phyloP scores from a whole-genome alignment of 2,797 vertebrate species.

The Gallinago stenura region DNA sequence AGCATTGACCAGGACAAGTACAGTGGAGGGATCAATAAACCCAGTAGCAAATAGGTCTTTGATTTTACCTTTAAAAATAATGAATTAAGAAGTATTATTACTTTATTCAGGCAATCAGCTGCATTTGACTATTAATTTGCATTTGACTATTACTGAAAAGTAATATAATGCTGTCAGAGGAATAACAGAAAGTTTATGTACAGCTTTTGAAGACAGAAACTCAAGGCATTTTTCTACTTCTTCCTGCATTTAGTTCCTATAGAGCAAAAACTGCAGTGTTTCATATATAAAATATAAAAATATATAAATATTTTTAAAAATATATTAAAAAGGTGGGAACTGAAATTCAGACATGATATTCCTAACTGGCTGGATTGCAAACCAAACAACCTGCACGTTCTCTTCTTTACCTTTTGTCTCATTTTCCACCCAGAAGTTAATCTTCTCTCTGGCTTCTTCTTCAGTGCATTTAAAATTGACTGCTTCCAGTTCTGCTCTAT shows the following conservation, averaged over 20 bases:
- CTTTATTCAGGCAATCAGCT: fast-evolving
- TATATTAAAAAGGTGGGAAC: background rate
- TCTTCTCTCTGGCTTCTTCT: conserved; percentile 81
- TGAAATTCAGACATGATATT: background rate
- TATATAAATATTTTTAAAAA: background rate
- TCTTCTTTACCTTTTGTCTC: conserved; percentile 84
- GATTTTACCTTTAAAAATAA: conserved; percentile 86
- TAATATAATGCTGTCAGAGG: background rate
- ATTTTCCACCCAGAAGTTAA: conserved; percentile 89
- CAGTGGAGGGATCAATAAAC: conserved; percentile 78
- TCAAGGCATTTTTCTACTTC: background rate
- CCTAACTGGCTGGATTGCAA: background rate
- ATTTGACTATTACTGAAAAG: background rate
- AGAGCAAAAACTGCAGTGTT: background rate
- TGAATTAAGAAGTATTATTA: background rate
- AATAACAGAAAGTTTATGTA: background rate
- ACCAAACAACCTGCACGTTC: background rate
- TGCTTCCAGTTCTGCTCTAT: conserved; percentile 82
- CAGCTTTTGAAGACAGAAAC: background rate
- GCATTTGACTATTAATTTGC: background rate
- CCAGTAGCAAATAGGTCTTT: conserved; percentile 83
- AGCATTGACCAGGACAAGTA: conserved; percentile 88
- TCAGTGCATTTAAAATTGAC: conserved; percentile 80
- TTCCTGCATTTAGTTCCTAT: background rate
- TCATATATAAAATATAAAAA: background rate